Evolutionary conservation across 2,888 invertebrate genomes (phyloP).

Genomic region (Cerceris ruficornis): DNA sequence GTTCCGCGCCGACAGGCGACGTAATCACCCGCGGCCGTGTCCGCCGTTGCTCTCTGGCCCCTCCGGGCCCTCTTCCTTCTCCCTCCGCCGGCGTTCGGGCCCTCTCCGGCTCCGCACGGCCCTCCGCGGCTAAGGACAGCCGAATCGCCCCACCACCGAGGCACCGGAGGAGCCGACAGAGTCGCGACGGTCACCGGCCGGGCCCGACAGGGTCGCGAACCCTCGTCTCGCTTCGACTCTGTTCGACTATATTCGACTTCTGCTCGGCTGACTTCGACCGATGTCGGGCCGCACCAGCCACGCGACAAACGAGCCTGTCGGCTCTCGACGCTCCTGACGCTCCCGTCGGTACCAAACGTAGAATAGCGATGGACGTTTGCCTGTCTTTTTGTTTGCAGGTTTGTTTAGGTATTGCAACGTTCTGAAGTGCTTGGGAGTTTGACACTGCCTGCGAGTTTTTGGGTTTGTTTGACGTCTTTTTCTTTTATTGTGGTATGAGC

Average conservation of each 20-base stretch:
- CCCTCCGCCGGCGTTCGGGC: conserved; percentile 35
- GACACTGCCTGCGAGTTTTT: no score
- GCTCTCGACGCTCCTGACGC: conserved; percentile 35
- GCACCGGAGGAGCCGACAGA: conserved; percentile 11
- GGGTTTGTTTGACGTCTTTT: no score
- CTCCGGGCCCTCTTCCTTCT: conserved; percentile 63
- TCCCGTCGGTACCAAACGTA: neutral
- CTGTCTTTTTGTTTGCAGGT: no score
- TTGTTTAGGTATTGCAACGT: no score
- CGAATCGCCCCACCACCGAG: conserved; percentile 43
- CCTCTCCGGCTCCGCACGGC: conserved; percentile 49
- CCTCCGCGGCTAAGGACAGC: conserved; percentile 24
- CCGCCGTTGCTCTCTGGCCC: conserved; percentile 69
- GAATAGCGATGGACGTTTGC: no score
- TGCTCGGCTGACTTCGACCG: conserved; percentile 18
- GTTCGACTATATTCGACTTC: neutral
- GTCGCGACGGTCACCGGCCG: conserved; percentile 59
- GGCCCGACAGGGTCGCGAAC: conserved; percentile 66
- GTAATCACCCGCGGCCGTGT: conserved; percentile 80
- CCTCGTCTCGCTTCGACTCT: conserved; percentile 15
- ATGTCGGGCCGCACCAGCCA: conserved; percentile 48
- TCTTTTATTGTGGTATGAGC: no score
- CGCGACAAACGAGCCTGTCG: conserved; percentile 66
- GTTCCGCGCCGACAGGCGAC: conserved; percentile 80
- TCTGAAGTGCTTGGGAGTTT: no score